Evolutionary conservation across 2,113 vertebrate species (phyloP).

Genomic region (Heterochromis multidens): DNA sequence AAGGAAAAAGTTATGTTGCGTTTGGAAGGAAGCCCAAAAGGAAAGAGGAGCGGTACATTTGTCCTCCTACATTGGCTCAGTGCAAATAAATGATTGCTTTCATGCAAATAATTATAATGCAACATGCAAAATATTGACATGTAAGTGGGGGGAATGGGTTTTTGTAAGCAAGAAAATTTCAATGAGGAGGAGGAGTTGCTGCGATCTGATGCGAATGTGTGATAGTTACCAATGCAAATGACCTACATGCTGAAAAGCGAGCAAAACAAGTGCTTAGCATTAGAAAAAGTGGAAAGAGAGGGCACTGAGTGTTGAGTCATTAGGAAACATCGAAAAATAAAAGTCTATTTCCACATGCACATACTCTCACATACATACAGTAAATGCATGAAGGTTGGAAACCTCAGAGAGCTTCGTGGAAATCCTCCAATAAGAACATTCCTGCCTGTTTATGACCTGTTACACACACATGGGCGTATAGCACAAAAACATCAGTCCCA

Average conservation of each 20-base stretch:
- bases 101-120: conserved; percentile 1
- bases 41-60: neutral
- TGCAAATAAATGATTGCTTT: conserved; percentile 23
- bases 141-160: neutral
- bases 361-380: conserved; percentile 38
- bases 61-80: neutral
- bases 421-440: conserved; percentile 74
- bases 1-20: conserved; percentile 37
- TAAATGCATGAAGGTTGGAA: conserved; percentile 67
- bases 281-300: neutral
- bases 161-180: conserved; percentile 6
- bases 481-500: conserved; percentile 41
- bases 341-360: conserved; percentile 37
- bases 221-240: conserved; percentile 2
- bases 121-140: neutral
- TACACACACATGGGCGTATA: conserved; percentile 41
- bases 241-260: neutral
- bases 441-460: conserved; percentile 76
- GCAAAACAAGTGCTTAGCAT: conserved; percentile 15
- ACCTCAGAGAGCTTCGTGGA: conserved; percentile 64
- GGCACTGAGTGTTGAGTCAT: conserved; percentile 23
- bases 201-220: neutral
- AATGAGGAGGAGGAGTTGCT: neutral
- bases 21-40: conserved; percentile 6
- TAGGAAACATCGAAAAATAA: conserved; percentile 34